Evolutionary conservation across 2,888 invertebrate species (phyloP).

Genomic region (Eupelmus urozonus): DNA sequence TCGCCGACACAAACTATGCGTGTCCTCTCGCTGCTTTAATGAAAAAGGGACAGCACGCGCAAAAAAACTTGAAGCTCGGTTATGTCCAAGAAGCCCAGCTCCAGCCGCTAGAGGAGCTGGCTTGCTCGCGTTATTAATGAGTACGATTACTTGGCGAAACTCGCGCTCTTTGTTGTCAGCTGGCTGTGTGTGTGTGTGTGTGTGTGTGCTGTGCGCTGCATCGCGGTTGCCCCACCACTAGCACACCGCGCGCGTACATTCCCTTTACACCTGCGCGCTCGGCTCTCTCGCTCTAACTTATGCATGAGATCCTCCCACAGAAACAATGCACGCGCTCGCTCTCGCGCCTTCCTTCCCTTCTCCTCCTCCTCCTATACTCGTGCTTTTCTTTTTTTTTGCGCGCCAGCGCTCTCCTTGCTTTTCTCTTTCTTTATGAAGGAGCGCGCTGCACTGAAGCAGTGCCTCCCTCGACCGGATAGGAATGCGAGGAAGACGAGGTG

Average conservation of each 20-base stretch:
- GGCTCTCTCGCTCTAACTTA: slow-evolving; percentile 66
- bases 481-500: no score
- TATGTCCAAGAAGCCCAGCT: no score
- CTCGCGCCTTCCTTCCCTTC: slow-evolving; percentile 12
- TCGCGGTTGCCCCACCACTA: slow-evolving; percentile 45
- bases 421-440: neutral
- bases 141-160: slow-evolving; percentile 75
- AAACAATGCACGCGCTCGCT: slow-evolving; percentile 70
- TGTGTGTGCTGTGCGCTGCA: no score
- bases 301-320: slow-evolving; percentile 76
- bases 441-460: neutral
- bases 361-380: slow-evolving; percentile 4
- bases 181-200: no score
- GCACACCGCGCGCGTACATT: slow-evolving; percentile 64
- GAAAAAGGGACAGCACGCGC: no score
- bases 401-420: slow-evolving; percentile 6
- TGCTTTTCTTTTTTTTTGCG: slow-evolving; percentile 6
- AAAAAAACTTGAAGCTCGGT: no score
- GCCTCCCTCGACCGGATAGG: neutral
- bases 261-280: slow-evolving; percentile 73
- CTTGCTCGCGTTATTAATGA: slow-evolving; percentile 70
- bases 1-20: no score
- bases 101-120: no score
- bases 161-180: slow-evolving; percentile 67
- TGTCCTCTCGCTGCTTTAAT: neutral